Base-by-base conservation (phyloP, 2,113 vertebrate genomes). In the Amblyopsis rosae region DNA sequence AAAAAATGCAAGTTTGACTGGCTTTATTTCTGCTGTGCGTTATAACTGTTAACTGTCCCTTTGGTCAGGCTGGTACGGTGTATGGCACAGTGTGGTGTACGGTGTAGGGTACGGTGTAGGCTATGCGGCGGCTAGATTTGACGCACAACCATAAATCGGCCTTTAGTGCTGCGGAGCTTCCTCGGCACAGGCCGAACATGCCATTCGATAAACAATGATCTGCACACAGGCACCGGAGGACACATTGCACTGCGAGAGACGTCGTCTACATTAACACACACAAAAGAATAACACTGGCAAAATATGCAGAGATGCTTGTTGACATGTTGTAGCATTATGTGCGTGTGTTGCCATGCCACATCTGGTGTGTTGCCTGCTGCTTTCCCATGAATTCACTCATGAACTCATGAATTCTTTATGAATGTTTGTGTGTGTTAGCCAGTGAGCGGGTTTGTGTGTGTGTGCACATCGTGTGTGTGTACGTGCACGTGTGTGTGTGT, bases 321-420 rank as follows among this genome's bases (percentile, higher is more conserved):
- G 3, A 57, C 19, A 70, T 10, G 13, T 58, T 11, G 8, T 13
- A 67, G 55, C 49, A 12, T 9, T 61, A 10, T 49, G 9, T 17
- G 50, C 41, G 8, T 65, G 62, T 35, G 13, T 7, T 51, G 45
- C 59, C 69, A 53, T 55, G 16, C 19, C 10, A 13, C 46, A 54
- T 26, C 53, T 35, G 2, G 9, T 1, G 9, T 1, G 35, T 16
- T 11, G 41, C 72, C 67, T 62, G 62, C 68, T 75, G 63, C 57
- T 65, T 59, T 12, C 11, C n/a, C n/a, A n/a, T n/a, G n/a, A n/a
- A n/a, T n/a, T n/a, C n/a, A n/a, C n/a, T n/a, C n/a, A n/a, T n/a
- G n/a, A n/a, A n/a, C n/a, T n/a, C 88, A 88, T 91, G 84, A 90
- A 89, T 90, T 85, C 86, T 92, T 91, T 87, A 92, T 92, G 82